Evolutionary conservation across 2,113 vertebrate genomes (phyloP).

Genomic region (Collichthys lucidus): DNA sequence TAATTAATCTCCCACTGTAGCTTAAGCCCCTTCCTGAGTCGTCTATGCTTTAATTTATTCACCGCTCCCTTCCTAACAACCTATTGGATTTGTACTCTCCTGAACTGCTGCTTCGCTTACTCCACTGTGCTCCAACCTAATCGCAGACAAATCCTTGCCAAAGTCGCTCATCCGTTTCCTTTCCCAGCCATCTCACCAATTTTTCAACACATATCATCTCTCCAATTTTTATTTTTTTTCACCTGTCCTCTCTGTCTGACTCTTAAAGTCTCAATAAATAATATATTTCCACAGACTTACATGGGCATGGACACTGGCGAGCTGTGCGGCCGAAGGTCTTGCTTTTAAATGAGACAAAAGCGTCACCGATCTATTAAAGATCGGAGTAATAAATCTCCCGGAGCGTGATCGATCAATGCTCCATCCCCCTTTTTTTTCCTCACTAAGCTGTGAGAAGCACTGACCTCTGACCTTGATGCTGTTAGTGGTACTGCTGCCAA

Average conservation of each 20-base stretch:
- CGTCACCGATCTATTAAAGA: conserved; percentile 35
- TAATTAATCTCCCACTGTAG: not conserved
- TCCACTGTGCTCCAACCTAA: not conserved
- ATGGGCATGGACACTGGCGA: not conserved
- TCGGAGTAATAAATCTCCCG: conserved; percentile 60
- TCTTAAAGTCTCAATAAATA: conserved; percentile 24
- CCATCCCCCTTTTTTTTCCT: conserved; percentile 35
- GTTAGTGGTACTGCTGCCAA: conserved; percentile 42
- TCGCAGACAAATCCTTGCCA: conserved; percentile 1
- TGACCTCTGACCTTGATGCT: conserved; percentile 62
- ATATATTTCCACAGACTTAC: conserved; percentile 8
- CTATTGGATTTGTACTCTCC: not conserved
- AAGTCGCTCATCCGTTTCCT: conserved; percentile 24
- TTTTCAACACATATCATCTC: conserved; percentile 1
- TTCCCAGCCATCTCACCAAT: conserved; percentile 3
- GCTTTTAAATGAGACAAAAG: conserved; percentile 51
- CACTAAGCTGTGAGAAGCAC: conserved; percentile 46
- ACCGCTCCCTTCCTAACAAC: conserved; percentile 15
- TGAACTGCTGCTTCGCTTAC: conserved; percentile 8
- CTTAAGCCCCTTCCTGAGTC: not conserved
- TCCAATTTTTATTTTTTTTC: not conserved
- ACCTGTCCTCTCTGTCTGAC: conserved; percentile 16
- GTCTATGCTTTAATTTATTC: conserved; percentile 1
- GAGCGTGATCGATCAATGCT: conserved; percentile 57
- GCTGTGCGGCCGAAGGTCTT: conserved; percentile 14